A percentile compares a stretch with the other conserved stretches of the same genome.
These are phyloP conservation scores for Formicarius rufipectus DNA, from an alignment of 2,113 vertebrate species.

Conservation along the genomic window DNA sequence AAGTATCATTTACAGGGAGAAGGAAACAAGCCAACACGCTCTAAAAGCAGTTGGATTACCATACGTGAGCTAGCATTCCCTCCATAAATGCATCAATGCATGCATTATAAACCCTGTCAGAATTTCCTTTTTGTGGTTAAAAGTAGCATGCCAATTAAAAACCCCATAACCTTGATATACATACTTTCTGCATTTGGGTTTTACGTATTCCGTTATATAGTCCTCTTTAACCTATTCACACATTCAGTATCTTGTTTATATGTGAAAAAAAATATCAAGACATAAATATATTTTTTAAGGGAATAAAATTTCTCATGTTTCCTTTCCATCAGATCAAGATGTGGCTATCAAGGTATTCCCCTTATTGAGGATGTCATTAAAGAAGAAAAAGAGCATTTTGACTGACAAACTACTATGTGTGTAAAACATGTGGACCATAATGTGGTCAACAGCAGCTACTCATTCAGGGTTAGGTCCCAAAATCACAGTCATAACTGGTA, in stretches of 20 bases:
- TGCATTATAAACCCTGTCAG: not conserved
- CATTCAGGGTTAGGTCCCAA: not conserved
- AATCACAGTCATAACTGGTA: not conserved
- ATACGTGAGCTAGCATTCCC: not conserved
- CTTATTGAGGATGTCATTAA: not conserved
- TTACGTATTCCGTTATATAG: not conserved
- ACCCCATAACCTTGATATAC: not conserved
- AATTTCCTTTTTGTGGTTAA: not conserved
- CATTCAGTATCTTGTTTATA: not conserved
- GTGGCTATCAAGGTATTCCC: not conserved
- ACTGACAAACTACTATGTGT: not conserved
- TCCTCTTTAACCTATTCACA: not conserved
- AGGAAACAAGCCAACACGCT: not conserved
- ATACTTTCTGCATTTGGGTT: not conserved
- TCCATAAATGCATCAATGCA: not conserved
- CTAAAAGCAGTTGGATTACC: not conserved
- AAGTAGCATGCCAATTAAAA: not conserved
- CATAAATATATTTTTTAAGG: not conserved
- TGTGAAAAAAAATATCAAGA: not conserved
- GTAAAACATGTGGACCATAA: rapidly evolving
- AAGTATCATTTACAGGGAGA: not conserved
- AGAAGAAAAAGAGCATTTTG: not conserved
- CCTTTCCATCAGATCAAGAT: not conserved
- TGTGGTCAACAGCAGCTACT: not conserved
- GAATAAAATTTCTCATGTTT: not conserved